Base-by-base conservation (phyloP, 1,140 invertebrate genomes). In the Drosophila nikananu region DNA sequence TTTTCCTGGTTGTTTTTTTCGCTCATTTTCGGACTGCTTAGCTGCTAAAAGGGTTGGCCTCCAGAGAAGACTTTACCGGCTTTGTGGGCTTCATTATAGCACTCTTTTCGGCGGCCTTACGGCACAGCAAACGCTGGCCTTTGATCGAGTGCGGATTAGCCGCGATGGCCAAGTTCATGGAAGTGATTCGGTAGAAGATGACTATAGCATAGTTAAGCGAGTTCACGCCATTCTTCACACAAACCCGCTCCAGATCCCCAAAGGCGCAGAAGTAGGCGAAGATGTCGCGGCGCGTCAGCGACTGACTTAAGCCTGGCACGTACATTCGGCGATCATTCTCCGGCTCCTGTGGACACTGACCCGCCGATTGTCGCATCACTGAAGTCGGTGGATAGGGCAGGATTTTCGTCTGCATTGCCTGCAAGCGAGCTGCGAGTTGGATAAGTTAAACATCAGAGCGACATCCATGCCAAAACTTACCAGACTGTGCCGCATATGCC, bases 321-420 rank as follows among this genome's bases (percentile, higher is more conserved):
- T 55, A 55, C 32, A 55, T 10, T 9, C 54, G 32, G 21, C 54
- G 54, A 39, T 55, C 54, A 2, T 55, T 55, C 21, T 55, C 54
- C 21, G 32, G 21, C 32, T 55, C 54, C 9, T 15, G 5, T 23
- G 15, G 32, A 37, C 21, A 6, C 35, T 39, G 21, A 3, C 54
- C 35, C 15, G 19, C 5, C 27, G 27, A 13, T 3, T 52, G 9
- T n/a, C 17, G 27, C 3, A 30, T 9, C 17, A 10, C 5, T n/a
- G 23, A 8, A 21, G 5, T 10, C 5, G 52, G 52, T 10, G 23
- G 52, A 37, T 55, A 55, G 19, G 52, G 52, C 19, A 23, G 2
- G 8, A 37, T 10, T 17, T 23, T 6, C 32, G 15, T 19, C 15
- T 55, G 52, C 8, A 55, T 23, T 12, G 15, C 32, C 35, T 55